Conservation (phyloP, 2,888 invertebrate genomes). For the Andrena bucephala region DNA sequence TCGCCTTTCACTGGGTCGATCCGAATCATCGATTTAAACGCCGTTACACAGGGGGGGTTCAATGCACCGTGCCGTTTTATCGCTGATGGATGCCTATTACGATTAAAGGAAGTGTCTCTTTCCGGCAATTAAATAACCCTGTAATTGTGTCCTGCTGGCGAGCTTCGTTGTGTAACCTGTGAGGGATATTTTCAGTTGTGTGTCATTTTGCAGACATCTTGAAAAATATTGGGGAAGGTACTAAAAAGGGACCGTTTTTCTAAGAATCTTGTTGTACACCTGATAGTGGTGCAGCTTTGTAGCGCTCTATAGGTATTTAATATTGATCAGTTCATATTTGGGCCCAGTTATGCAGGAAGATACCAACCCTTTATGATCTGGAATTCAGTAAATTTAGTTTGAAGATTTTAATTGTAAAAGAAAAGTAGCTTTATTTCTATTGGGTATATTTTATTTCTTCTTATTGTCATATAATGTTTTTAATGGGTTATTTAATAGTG, state of each 20-base stretch:
- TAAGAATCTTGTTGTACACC: not conserved
- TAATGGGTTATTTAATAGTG: too few species aligned
- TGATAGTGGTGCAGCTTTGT: not conserved
- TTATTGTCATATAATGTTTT: too few species aligned
- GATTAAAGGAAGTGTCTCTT: slow-evolving; percentile 52
- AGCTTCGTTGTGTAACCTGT: slow-evolving; percentile 6
- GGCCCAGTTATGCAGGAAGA: too few species aligned
- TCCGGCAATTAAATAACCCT: slow-evolving; percentile 53
- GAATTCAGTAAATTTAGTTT: too few species aligned
- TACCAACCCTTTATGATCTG: too few species aligned
- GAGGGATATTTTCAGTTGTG: not conserved
- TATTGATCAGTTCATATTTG: too few species aligned
- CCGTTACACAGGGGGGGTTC: slow-evolving; percentile 29
- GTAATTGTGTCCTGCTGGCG: slow-evolving; percentile 21
- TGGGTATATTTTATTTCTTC: too few species aligned
- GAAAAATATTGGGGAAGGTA: not conserved
- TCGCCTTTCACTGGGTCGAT: slow-evolving; percentile 53
- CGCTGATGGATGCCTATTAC: slow-evolving; percentile 46
- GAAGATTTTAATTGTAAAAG: too few species aligned
- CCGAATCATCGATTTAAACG: slow-evolving; percentile 46
- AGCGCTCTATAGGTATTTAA: too few species aligned
- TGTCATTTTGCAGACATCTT: not conserved
- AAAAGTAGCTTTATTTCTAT: too few species aligned
- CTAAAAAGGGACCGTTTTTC: not conserved
- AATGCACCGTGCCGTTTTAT: slow-evolving; percentile 21